Evolutionary conservation across 2,888 invertebrate species (phyloP).

Genomic region (Cephus rjabovi): DNA sequence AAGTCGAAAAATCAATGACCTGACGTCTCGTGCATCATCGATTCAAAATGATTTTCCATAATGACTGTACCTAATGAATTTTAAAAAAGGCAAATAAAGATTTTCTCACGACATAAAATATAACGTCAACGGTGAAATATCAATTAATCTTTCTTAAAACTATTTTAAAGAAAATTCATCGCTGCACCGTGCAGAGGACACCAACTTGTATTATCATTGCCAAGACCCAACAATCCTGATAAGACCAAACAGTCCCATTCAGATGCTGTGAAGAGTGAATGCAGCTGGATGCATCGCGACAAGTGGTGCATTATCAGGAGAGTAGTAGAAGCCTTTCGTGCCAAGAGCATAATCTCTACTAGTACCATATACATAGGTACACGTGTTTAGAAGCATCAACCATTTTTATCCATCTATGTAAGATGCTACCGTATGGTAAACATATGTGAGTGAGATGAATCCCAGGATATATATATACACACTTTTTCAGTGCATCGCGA

Average conservation of each 20-base stretch:
- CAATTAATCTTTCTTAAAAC: not conserved
- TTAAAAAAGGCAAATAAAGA: not conserved
- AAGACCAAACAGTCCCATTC: not conserved
- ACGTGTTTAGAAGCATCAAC: not conserved
- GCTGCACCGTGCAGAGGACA: not conserved
- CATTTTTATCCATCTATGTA: not conserved
- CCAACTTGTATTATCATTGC: not conserved
- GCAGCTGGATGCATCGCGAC: not conserved
- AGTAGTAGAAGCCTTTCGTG: not conserved
- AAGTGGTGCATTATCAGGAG: not conserved
- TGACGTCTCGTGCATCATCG: not conserved
- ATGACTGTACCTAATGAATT: not conserved
- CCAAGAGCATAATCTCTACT: not conserved
- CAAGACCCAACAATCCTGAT: not conserved
- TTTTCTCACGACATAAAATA: not conserved
- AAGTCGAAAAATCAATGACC: not conserved
- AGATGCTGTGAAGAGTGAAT: not conserved
- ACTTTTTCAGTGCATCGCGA: not conserved
- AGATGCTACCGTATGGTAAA: not conserved
- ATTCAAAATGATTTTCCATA: not conserved
- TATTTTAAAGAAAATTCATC: not conserved
- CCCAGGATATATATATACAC: not conserved
- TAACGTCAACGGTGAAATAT: not conserved
- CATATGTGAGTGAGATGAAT: not conserved
- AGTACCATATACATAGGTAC: not conserved